Percentiles rank a stretch among this genome's conserved stretches.
These are phyloP conservation scores for Rosalia funebris DNA, from an alignment of 2,888 invertebrate species.

Conservation along the genomic window DNA sequence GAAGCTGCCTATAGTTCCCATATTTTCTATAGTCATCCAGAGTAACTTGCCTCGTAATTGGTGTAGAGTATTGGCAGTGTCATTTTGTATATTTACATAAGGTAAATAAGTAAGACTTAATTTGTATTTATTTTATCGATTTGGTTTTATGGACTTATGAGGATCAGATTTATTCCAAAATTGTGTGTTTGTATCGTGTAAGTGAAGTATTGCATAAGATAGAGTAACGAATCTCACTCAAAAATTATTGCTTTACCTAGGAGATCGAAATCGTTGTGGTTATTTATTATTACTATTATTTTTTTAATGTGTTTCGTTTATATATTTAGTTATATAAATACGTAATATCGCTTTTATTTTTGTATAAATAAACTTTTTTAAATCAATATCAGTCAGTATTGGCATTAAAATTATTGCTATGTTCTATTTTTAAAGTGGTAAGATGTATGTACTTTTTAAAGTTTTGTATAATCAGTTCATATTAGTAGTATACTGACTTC, in stretches of 20 bases:
- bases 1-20: constrained; percentile 64
- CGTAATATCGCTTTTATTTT: constrained; percentile 27
- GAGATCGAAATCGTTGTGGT: constrained; percentile 24
- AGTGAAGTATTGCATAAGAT: constrained; percentile 38
- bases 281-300: constrained; percentile 34
- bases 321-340: constrained; percentile 19
- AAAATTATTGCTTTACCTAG: constrained; percentile 1
- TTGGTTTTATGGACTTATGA: constrained; percentile 22
- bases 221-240: constrained; percentile 33
- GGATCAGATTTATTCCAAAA: constrained; percentile 34
- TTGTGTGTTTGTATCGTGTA: constrained; percentile 39
- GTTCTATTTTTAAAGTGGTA: constrained; percentile 25
- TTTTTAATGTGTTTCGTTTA: constrained; percentile 14
- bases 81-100: constrained; percentile 23
- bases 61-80: neutral
- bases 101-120: constrained; percentile 26
- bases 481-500: constrained; percentile 35
- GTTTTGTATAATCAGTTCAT: constrained; percentile 42
- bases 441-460: constrained; percentile 29
- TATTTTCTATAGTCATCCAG: constrained; percentile 64
- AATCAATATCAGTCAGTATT: constrained; percentile 30
- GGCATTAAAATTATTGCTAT: constrained; percentile 11
- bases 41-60: constrained; percentile 48
- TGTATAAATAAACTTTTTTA: constrained; percentile 29
- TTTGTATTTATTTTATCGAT: constrained; percentile 18